Percentiles rank a stretch among this genome's conserved stretches.
phyloP scores from a whole-genome alignment of 2,888 invertebrate species.

The Anarsia innoxiella region DNA sequence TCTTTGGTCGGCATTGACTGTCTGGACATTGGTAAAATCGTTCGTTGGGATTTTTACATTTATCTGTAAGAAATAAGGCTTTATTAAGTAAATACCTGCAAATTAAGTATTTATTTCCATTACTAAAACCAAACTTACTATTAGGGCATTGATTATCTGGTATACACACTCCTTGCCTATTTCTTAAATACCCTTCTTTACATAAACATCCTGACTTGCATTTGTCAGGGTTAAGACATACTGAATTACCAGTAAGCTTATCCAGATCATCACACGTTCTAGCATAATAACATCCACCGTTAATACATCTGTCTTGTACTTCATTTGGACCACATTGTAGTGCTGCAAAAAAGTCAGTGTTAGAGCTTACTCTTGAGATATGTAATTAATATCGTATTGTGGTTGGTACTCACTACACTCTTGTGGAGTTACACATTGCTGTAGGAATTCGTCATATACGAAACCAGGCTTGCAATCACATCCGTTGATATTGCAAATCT shows the following conservation, averaged over 20 bases:
- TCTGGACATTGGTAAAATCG: neutral
- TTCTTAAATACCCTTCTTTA: constrained; percentile 11
- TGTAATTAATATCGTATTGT: too few relatives aligned
- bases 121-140: neutral
- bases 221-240: neutral
- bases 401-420: constrained; percentile 23
- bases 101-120: neutral
- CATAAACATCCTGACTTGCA: constrained; percentile 16
- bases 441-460: constrained; percentile 18
- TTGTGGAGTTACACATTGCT: constrained; percentile 24
- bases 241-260: neutral
- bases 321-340: constrained; percentile 8
- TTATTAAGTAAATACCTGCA: too few relatives aligned
- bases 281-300: constrained; percentile 9
- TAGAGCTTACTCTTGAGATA: too few relatives aligned
- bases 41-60: neutral
- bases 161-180: constrained; percentile 10
- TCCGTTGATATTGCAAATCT: constrained; percentile 19
- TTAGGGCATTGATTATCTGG: constrained; percentile 6
- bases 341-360: constrained; percentile 2
- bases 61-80: neutral
- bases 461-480: constrained; percentile 28
- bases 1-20: neutral
- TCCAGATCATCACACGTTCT: constrained; percentile 10
- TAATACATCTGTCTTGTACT: constrained; percentile 7